These are phyloP conservation scores for Oreochromis mossambicus DNA, from an alignment of 2,797 vertebrate species.

Conservation along the genomic window DNA sequence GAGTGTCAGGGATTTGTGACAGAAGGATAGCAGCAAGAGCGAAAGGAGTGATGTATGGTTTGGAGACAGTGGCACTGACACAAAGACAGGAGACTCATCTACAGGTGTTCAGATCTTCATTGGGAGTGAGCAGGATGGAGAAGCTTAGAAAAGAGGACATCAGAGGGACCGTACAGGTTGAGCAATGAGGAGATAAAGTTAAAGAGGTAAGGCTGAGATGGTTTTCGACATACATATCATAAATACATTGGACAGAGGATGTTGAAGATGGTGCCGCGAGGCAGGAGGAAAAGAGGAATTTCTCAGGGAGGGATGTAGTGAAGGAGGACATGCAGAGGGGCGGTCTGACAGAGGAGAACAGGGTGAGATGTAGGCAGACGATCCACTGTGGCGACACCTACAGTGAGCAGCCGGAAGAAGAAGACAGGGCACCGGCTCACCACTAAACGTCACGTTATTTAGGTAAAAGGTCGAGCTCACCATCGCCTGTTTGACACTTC, in stretches of 20 bases:
- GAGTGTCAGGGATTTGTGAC: not conserved
- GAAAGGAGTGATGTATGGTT: not conserved
- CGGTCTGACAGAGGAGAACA: not conserved
- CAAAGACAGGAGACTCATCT: not conserved
- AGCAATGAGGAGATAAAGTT: not conserved
- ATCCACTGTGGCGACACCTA: not conserved
- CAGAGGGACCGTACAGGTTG: not conserved
- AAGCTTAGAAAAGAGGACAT: not conserved
- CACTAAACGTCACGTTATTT: not conserved
- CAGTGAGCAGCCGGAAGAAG: not conserved
- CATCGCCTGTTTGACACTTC: conserved; percentile 11
- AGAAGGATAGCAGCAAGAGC: not conserved
- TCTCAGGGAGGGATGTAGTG: not conserved
- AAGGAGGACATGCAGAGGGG: not conserved
- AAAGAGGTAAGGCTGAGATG: not conserved
- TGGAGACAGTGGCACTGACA: not conserved
- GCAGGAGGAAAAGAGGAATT: not conserved
- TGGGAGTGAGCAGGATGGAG: not conserved
- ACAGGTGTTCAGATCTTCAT: not conserved
- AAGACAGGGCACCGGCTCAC: not conserved
- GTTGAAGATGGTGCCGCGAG: not conserved
- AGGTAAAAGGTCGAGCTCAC: conserved; percentile 60
- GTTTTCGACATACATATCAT: fast-evolving
- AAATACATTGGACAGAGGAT: not conserved
- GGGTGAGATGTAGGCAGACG: not conserved